phyloP scores from a whole-genome alignment of 2,797 vertebrate genomes.

The Myotis daubentonii region DNA sequence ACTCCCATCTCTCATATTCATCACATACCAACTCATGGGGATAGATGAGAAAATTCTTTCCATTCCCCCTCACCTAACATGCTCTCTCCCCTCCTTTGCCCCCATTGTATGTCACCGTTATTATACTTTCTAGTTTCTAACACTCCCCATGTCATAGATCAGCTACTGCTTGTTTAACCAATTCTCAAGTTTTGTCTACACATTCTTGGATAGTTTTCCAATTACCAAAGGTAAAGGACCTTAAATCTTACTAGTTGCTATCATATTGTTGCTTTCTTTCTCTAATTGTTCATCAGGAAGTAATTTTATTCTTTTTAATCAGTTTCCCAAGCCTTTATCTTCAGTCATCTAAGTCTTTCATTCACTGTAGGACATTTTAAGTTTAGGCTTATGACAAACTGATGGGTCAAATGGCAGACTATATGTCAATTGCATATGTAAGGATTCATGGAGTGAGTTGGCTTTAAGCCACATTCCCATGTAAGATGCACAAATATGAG shows the following conservation, averaged over 20 bases:
- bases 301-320: not conserved
- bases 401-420: not conserved
- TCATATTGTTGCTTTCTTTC: not conserved
- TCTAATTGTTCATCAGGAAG: not conserved
- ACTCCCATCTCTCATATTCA: not conserved
- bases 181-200: not conserved
- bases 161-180: not conserved
- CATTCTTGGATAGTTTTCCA: not conserved
- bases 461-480: not conserved
- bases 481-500: not conserved
- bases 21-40: not conserved
- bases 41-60: not conserved
- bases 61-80: not conserved
- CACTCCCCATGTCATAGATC: not conserved
- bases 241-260: not conserved
- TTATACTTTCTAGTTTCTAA: not conserved
- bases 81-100: not conserved
- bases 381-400: not conserved
- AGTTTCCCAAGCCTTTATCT: not conserved
- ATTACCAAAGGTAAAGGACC: not conserved
- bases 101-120: not conserved
- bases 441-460: not conserved
- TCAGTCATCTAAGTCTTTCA: not conserved
- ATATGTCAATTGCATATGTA: not conserved
- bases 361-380: not conserved